Conservation (phyloP, 1,140 invertebrate genomes). For the Portunus trituberculatus region DNA sequence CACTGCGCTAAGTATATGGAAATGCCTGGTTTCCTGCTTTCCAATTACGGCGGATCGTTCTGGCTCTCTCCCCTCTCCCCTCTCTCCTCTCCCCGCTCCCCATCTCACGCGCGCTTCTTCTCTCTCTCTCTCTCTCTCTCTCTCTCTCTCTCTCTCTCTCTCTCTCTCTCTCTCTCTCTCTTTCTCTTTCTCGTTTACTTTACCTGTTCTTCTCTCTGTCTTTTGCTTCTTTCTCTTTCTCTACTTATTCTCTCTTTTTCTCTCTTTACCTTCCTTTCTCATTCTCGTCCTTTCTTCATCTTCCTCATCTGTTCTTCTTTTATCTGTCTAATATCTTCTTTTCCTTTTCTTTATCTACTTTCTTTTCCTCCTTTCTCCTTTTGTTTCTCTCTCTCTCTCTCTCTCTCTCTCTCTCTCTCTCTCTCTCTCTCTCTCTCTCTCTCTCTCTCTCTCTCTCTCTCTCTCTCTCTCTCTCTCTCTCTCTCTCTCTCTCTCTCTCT, state of each 20-base stretch:
- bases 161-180: background rate
- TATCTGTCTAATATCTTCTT: background rate
- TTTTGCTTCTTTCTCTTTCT: background rate
- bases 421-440: slow-evolving; percentile 43
- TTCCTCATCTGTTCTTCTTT: background rate
- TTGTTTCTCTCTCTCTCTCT: slow-evolving; percentile 26
- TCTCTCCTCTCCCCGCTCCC: background rate
- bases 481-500: slow-evolving; percentile 43
- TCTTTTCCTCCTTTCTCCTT: background rate
- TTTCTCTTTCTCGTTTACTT: background rate
- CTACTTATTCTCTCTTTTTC: background rate
- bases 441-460: slow-evolving; percentile 43
- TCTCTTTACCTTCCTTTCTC: background rate
- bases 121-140: background rate
- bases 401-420: slow-evolving; percentile 43
- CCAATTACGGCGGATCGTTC: slow-evolving; percentile 37
- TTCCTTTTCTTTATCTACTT: background rate
- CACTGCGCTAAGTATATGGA: slow-evolving; percentile 34
- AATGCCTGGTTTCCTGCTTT: slow-evolving; percentile 38
- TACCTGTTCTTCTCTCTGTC: background rate
- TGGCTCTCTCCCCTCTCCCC: background rate
- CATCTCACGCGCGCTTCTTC: background rate
- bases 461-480: slow-evolving; percentile 43
- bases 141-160: background rate
- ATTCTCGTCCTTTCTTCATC: background rate